Conservation (phyloP, 2,888 invertebrate species). For the Lasioglossum figueresi region DNA sequence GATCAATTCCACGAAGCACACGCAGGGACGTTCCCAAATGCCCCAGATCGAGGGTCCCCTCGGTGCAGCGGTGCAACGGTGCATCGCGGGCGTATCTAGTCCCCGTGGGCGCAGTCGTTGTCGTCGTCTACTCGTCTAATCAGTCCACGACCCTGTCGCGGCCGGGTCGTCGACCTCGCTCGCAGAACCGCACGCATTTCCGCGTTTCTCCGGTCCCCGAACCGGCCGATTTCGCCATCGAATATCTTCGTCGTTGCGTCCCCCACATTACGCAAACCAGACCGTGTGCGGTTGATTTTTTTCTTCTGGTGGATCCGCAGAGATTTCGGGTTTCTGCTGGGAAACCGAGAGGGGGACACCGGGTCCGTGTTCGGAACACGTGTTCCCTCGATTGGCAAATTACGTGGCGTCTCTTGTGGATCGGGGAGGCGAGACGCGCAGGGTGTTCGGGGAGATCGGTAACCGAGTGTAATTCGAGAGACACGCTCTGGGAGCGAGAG, state of each 20-base stretch:
- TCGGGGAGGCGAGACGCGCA: neutral
- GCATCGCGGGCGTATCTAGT: constrained; percentile 60
- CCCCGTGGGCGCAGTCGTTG: constrained; percentile 61
- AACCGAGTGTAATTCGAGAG: constrained; percentile 60
- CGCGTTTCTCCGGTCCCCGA: neutral
- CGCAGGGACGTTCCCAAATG: neutral
- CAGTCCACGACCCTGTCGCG: constrained; percentile 65
- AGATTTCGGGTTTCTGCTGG: neutral
- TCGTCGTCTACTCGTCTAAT: constrained; percentile 65
- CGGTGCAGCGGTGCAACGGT: constrained; percentile 22
- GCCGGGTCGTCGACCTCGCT: constrained; percentile 61
- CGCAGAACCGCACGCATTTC: constrained; percentile 46
- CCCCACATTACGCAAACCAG: neutral
- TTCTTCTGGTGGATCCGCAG: neutral
- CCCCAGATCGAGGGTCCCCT: neutral
- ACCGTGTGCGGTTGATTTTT: neutral
- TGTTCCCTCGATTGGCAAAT: constrained; percentile 16
- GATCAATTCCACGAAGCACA: neutral
- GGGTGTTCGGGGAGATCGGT: constrained; percentile 42
- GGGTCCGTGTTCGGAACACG: constrained; percentile 8
- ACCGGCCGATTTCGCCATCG: neutral
- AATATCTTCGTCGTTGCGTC: neutral
- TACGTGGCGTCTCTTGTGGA: neutral
- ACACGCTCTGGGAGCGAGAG: constrained; percentile 26
- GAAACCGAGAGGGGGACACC: neutral